Evolutionary conservation across 2,888 invertebrate species (phyloP), one percentile per base, ranked within the genome.

Genomic region (Clivina fossor): DNA sequence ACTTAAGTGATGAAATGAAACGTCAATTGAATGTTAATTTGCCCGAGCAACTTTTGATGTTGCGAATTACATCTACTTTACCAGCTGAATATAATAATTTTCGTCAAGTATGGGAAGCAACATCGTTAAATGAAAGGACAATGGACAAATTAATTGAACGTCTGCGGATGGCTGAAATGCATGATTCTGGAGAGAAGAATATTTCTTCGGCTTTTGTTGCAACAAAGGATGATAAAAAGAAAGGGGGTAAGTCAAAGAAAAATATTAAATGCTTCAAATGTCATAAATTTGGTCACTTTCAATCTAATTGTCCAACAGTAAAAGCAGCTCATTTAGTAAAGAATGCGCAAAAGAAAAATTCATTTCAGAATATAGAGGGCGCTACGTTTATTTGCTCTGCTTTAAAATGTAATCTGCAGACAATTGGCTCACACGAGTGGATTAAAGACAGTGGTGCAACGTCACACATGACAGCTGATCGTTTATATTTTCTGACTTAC

Each of bases 381-480:
- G 5, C 33, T 33, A 9, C 33, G 4, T 33, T 33, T 33, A 13
- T 33, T 9, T 33, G 11, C 33, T 33, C 33, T 11, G 11, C n/a
- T 4, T 9, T 33, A 13, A 33, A 33, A 13, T 33, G 33, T n/a
- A 33, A 33, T 13, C 11, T 33, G 33, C 4, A 4, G 13, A n/a
- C n/a, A n/a, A 13, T 33, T n/a, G 33, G n/a, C 11, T 4, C 4
- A 9, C 13, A 33, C 13, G 11, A 13, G 13, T 33, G 33, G 33
- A 33, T 33, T n/a, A 33, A 33, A 4, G 33, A 33, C 33, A 33
- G 11, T 33, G 33, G 33, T 11, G 33, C 33, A 33, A 33, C 33
- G 33, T n/a, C 11, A 9, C 33, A 33, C 33, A 4, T 33, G 33
- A 33, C 33, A 33, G 7, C 33, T 33, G 13, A 33, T 9, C 11